A percentile compares a stretch with the other conserved stretches of the same genome.
These are phyloP conservation scores for Batillaria attramentaria DNA, from an alignment of 1,140 invertebrate species.

Conservation along the genomic window DNA sequence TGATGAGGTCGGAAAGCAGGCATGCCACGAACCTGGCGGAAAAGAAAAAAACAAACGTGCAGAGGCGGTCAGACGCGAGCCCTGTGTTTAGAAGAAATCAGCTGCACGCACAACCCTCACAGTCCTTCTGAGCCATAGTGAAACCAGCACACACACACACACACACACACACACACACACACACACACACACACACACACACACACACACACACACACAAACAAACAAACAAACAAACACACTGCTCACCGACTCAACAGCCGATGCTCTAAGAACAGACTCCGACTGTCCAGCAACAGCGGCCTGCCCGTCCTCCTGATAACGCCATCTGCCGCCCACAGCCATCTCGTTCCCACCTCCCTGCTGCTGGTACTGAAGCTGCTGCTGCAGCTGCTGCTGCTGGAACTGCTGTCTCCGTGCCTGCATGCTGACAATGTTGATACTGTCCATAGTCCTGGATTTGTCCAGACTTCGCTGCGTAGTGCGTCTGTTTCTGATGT, in stretches of 20 bases:
- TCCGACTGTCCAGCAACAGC: background rate
- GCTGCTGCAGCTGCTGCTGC: constrained; percentile 17
- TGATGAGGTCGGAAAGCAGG: constrained; percentile 35
- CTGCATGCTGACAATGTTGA: background rate
- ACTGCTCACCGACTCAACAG: too few relatives aligned
- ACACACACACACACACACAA: background rate
- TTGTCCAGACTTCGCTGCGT: constrained; percentile 15
- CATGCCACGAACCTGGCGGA: constrained; percentile 22
- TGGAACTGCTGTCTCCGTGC: background rate
- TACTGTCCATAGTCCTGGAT: background rate
- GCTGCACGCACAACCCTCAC: background rate
- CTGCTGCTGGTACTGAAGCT: background rate
- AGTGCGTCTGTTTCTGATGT: background rate
- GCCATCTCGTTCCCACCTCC: background rate
- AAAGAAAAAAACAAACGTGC: background rate
- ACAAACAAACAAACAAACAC: background rate
- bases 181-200: constrained; percentile 1
- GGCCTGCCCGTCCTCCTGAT: too few relatives aligned
- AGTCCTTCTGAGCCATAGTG: background rate
- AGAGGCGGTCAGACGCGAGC: background rate
- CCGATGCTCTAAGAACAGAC: too few relatives aligned
- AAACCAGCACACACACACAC: background rate
- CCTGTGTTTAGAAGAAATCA: too few relatives aligned
- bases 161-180: background rate
- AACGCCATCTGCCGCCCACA: too few relatives aligned